Percentiles rank a stretch among this genome's conserved stretches.
Conservation (phyloP, 1,140 invertebrate species). For the Aphelenchoides besseyi region DNA sequence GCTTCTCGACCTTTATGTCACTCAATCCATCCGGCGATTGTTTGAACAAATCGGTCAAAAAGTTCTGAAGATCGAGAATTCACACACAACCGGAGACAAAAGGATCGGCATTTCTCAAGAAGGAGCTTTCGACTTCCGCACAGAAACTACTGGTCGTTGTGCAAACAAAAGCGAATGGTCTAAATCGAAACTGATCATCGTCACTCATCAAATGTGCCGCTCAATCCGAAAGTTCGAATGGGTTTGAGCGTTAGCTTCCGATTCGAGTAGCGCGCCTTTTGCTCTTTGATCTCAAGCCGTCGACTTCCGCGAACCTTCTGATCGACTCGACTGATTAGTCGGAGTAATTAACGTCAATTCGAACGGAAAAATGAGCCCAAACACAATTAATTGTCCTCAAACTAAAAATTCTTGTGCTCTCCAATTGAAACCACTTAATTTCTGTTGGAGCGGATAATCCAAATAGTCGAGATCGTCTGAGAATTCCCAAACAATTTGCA, state of each 20-base stretch:
- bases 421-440: too few relatives aligned
- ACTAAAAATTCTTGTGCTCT: too few relatives aligned
- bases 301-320: too few relatives aligned
- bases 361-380: neutral
- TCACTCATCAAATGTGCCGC: neutral
- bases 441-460: too few relatives aligned
- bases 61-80: neutral
- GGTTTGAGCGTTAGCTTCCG: too few relatives aligned
- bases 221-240: neutral
- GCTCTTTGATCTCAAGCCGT: too few relatives aligned
- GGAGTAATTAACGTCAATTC: neutral
- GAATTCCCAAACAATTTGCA: neutral
- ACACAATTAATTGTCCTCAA: neutral
- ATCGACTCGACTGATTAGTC: neutral
- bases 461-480: conserved; percentile 2
- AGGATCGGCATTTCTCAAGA: neutral
- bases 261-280: too few relatives aligned
- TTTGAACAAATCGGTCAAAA: neutral
- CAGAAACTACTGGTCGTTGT: neutral
- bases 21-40: too few relatives aligned
- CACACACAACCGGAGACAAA: neutral
- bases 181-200: too few relatives aligned
- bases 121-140: neutral
- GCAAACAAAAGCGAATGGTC: neutral
- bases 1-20: too few relatives aligned